These are phyloP conservation scores for Euspilapteryx auroguttella DNA, from an alignment of 2,888 invertebrate genomes.

Conservation along the genomic window DNA sequence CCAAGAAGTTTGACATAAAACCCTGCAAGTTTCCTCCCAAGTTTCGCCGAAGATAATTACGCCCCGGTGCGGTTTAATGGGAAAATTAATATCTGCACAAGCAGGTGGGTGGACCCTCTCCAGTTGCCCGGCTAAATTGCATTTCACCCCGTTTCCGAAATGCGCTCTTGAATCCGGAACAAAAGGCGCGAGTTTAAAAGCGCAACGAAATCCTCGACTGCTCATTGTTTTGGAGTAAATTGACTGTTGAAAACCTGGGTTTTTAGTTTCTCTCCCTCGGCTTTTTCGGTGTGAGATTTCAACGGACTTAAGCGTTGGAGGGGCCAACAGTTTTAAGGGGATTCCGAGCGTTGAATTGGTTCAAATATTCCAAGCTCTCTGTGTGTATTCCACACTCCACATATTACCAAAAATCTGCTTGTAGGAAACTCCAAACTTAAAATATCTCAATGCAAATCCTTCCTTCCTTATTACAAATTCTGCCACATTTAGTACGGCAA, in stretches of 20 bases:
- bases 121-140: conserved; percentile 2
- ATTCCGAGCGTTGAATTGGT: too few species aligned
- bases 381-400: too few species aligned
- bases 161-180: background rate
- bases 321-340: too few species aligned
- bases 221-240: too few species aligned
- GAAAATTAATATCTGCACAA: conserved; percentile 11
- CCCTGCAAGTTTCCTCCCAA: conserved; percentile 9
- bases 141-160: conserved; percentile 1
- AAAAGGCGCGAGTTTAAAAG: background rate
- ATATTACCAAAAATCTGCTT: too few species aligned
- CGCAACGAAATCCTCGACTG: background rate
- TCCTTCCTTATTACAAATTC: too few species aligned
- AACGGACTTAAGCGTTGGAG: background rate
- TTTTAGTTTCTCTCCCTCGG: background rate
- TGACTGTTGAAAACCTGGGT: background rate
- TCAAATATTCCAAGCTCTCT: too few species aligned
- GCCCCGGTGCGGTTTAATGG: conserved; percentile 8
- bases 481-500: too few species aligned
- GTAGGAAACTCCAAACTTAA: too few species aligned
- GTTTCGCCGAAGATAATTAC: conserved; percentile 11
- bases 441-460: too few species aligned
- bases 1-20: conserved; percentile 11
- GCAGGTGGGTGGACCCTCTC: background rate
- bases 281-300: background rate